Conservation (phyloP, 1,140 invertebrate species). For the Drosophila kepulauana region DNA sequence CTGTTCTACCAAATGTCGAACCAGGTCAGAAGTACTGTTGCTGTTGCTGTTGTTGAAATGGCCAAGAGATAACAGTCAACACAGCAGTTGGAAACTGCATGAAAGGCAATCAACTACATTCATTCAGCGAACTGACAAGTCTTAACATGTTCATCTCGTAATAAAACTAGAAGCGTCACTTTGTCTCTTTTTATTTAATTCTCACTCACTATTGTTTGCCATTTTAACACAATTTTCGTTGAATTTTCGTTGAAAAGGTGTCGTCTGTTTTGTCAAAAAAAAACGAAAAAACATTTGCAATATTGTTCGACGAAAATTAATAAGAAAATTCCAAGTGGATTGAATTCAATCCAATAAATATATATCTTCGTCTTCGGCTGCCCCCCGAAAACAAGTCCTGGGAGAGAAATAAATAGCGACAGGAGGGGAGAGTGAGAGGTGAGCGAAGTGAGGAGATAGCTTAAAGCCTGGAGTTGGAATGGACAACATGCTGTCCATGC, state of each 20-base stretch:
- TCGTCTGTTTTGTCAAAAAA: not conserved
- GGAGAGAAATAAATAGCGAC: constrained; percentile 38
- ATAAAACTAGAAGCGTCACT: no score
- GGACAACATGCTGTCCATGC: constrained; percentile 35
- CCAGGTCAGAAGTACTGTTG: constrained; percentile 3
- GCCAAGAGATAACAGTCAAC: constrained; percentile 1
- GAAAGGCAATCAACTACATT: constrained; percentile 1
- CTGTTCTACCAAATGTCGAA: constrained; percentile 14
- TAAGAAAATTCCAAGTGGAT: constrained; percentile 40
- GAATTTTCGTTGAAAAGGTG: not conserved
- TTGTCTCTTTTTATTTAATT: no score
- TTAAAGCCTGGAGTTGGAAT: constrained; percentile 10
- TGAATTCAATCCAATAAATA: constrained; percentile 46
- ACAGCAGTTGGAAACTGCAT: not conserved
- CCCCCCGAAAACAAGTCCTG: constrained; percentile 6
- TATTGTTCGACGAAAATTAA: constrained; percentile 30
- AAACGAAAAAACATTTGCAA: constrained; percentile 4
- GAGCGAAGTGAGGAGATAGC: no score
- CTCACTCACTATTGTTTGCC: no score
- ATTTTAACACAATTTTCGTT: no score
- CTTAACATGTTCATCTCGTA: no score
- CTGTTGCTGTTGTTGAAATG: not conserved
- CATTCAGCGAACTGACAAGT: no score
- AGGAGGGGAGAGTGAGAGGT: not conserved
- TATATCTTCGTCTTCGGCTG: constrained; percentile 44